Evolutionary conservation across 2,797 vertebrate species (phyloP).

Genomic region (Enteromius viviparus): DNA sequence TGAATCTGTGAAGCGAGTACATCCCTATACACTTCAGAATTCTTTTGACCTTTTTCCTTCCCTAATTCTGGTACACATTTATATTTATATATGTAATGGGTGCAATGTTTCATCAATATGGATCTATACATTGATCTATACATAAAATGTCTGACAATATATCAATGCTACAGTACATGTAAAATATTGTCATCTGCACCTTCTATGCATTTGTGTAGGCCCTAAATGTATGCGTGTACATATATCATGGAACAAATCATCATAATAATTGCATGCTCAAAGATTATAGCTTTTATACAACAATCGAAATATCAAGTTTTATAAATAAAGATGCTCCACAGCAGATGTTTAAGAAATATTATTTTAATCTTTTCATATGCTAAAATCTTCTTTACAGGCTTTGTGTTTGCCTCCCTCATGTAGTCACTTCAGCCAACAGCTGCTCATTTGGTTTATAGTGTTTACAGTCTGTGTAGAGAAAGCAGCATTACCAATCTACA

Average conservation of each 20-base stretch:
- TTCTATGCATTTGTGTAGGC: no score
- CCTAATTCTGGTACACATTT: no score
- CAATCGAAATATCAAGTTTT: not conserved
- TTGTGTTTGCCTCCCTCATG: not conserved
- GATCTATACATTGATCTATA: no score
- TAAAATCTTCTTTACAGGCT: conserved; percentile 7
- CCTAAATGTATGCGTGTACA: not conserved
- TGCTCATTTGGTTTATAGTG: conserved; percentile 24
- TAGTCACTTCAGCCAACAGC: conserved; percentile 6
- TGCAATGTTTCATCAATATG: no score
- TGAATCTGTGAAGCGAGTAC: no score
- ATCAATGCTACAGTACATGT: no score
- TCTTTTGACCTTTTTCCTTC: no score
- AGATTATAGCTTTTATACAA: not conserved
- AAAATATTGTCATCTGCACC: no score
- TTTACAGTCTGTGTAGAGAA: not conserved
- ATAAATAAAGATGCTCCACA: not conserved
- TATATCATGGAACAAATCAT: not conserved
- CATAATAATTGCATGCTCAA: no score
- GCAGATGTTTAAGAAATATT: not conserved
- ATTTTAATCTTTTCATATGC: not conserved
- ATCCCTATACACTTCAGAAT: no score
- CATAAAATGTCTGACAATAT: no score
- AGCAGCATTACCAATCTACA: not conserved
- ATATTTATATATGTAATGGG: no score